A percentile compares a stretch with the other conserved stretches of the same genome.
Conservation (phyloP, 2,888 invertebrate genomes). For the Stenotaenia linearis region DNA sequence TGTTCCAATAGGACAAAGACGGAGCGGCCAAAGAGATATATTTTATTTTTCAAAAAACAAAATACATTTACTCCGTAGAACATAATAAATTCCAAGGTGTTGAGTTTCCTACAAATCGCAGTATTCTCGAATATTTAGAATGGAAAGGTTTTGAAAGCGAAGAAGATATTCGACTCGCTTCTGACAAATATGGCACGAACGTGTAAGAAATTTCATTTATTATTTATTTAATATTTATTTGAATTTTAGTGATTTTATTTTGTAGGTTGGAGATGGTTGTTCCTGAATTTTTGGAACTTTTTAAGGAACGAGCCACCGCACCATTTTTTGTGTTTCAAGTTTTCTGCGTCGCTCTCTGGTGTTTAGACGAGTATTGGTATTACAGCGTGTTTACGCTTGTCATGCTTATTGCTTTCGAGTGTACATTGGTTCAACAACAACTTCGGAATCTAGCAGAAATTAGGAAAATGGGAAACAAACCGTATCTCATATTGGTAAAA, state of each 20-base stretch:
- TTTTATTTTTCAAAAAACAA: slow-evolving; percentile 97
- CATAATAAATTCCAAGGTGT: slow-evolving; percentile 77
- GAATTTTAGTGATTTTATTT: background rate
- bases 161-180: slow-evolving; percentile 65
- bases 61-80: slow-evolving; percentile 71
- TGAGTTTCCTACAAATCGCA: slow-evolving; percentile 73
- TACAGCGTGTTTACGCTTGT: slow-evolving; percentile 93
- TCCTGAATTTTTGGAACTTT: slow-evolving; percentile 93
- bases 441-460: slow-evolving; percentile 97
- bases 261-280: slow-evolving; percentile 70
- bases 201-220: slow-evolving; percentile 56
- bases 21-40: slow-evolving; percentile 60
- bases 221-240: background rate
- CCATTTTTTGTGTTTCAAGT: slow-evolving; percentile 99
- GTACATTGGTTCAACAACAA: slow-evolving; percentile 96
- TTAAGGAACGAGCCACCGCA: slow-evolving; percentile 95
- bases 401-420: slow-evolving; percentile 95
- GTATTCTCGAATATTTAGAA: slow-evolving; percentile 65
- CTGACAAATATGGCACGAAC: slow-evolving; percentile 82
- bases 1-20: slow-evolving; percentile 48
- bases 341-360: slow-evolving; percentile 97
- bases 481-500: slow-evolving; percentile 70
- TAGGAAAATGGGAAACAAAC: slow-evolving; percentile 97
- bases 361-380: slow-evolving; percentile 96
- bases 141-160: slow-evolving; percentile 87